These are phyloP conservation scores for Mycalesis mineus DNA, from an alignment of 2,888 invertebrate genomes.

Conservation along the genomic window DNA sequence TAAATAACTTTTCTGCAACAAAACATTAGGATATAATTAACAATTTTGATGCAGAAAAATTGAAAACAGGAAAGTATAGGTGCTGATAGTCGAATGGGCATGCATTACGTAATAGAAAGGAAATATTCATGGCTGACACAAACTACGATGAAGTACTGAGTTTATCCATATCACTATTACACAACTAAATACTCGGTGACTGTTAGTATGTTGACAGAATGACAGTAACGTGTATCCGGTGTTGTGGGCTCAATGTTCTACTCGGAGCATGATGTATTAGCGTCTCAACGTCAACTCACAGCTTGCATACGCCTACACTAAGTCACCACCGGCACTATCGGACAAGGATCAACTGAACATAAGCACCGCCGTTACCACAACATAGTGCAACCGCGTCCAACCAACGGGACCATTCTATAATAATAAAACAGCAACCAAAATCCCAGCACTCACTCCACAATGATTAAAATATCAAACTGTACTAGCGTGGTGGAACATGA, in stretches of 20 bases:
- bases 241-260: constrained; percentile 75
- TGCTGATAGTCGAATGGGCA: constrained; percentile 49
- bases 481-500: constrained; percentile 70
- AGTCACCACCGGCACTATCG: constrained; percentile 65
- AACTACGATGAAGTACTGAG: constrained; percentile 39
- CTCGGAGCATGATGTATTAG: constrained; percentile 66
- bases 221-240: constrained; percentile 37
- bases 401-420: constrained; percentile 46
- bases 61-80: constrained; percentile 34
- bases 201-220: constrained; percentile 54
- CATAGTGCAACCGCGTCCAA: constrained; percentile 69
- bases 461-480: constrained; percentile 54
- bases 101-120: constrained; percentile 47
- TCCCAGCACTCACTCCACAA: constrained; percentile 74
- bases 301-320: constrained; percentile 64
- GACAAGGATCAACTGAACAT: constrained; percentile 60
- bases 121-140: constrained; percentile 41
- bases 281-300: constrained; percentile 55
- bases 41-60: constrained; percentile 14
- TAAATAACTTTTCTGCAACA: constrained; percentile 43
- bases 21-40: constrained; percentile 23
- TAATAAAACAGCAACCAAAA: constrained; percentile 73
- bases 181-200: constrained; percentile 53
- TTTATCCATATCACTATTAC: constrained; percentile 27
- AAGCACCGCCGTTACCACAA: constrained; percentile 61